phyloP scores from a whole-genome alignment of 2,797 vertebrate species.

The Fundulus diaphanus region DNA sequence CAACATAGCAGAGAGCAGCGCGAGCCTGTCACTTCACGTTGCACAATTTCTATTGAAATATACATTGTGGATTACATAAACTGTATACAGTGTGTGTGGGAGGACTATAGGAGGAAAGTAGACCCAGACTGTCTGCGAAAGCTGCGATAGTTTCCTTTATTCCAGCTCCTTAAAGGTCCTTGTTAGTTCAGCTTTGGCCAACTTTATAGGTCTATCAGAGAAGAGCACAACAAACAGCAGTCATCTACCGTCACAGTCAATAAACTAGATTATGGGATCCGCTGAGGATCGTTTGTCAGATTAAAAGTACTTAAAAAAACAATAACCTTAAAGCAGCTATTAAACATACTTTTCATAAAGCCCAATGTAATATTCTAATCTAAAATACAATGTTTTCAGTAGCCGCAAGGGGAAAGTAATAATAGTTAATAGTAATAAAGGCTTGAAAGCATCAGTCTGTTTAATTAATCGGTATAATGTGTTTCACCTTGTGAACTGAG shows the following conservation, averaged over 20 bases:
- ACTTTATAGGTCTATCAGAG: not conserved
- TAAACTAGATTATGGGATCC: not conserved
- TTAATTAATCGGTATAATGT: not conserved
- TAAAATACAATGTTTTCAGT: not conserved
- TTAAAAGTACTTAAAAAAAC: not conserved
- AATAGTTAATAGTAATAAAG: not conserved
- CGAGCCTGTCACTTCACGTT: slow-evolving; percentile 17
- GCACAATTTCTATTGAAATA: slow-evolving; percentile 15
- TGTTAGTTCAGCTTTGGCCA: not conserved
- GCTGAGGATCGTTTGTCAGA: not conserved
- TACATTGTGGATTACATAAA: slow-evolving; percentile 2
- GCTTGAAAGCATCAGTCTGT: not conserved
- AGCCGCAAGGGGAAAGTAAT: not conserved
- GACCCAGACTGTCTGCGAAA: not conserved
- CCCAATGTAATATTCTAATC: not conserved
- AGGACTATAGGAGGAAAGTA: not conserved
- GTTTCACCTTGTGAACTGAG: not conserved
- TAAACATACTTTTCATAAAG: not conserved
- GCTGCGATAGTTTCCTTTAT: not conserved
- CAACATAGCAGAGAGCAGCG: slow-evolving; percentile 10
- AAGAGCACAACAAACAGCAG: not conserved
- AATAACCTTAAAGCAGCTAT: no score
- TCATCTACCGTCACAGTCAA: not conserved
- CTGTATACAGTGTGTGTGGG: slow-evolving; percentile 2
- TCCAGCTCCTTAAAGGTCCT: not conserved